Evolutionary conservation across 2,113 vertebrate genomes (phyloP).

Genomic region (Butastur rufipennis): DNA sequence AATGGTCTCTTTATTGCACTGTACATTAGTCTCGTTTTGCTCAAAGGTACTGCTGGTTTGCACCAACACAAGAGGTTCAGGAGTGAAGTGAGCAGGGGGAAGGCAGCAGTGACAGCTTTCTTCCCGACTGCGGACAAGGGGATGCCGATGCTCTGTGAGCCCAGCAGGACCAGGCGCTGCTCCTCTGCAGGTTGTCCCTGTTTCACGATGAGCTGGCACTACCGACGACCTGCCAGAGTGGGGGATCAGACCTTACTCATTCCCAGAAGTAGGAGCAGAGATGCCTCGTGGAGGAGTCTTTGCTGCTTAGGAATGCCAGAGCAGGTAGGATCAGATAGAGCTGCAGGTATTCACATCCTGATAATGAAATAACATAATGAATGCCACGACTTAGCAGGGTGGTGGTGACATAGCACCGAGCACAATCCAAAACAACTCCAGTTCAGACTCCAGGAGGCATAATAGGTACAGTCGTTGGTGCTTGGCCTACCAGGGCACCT

Average conservation of each 20-base stretch:
- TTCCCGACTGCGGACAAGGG: background rate
- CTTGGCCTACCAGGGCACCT: background rate
- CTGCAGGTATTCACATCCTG: background rate
- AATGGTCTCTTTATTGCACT: background rate
- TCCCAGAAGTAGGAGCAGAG: background rate
- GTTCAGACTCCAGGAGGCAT: background rate
- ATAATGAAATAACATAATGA: background rate
- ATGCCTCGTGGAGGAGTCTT: background rate
- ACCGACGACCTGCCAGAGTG: background rate
- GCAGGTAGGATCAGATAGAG: background rate
- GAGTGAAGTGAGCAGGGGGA: background rate
- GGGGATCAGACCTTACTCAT: background rate
- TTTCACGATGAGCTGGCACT: background rate
- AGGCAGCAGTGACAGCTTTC: background rate
- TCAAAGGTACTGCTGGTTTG: background rate
- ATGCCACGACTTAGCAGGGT: background rate
- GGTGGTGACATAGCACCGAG: background rate
- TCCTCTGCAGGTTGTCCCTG: accelerated
- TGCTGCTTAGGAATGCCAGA: background rate
- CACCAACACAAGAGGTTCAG: background rate
- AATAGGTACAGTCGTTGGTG: background rate
- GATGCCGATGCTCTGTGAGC: background rate
- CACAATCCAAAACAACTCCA: background rate
- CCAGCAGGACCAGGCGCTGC: background rate
- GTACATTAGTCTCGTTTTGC: background rate